Evolutionary conservation across 1,140 invertebrate species (phyloP).

Genomic region (Bombyx mori): DNA sequence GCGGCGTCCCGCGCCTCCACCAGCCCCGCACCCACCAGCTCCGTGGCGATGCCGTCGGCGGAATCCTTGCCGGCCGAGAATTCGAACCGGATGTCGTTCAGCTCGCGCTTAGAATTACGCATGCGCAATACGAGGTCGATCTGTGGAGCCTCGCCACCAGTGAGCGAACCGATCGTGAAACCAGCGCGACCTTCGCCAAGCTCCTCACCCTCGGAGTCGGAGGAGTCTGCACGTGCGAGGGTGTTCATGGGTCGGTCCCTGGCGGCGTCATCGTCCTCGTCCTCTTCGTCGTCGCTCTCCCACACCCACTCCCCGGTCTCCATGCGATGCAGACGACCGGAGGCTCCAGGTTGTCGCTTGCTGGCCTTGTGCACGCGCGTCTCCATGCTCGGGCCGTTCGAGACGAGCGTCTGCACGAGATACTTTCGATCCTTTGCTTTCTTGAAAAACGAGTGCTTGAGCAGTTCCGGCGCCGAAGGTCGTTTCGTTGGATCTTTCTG

Average conservation of each 20-base stretch:
- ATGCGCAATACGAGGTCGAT: constrained; percentile 58
- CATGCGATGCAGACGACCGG: constrained; percentile 92
- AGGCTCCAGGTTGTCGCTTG: constrained; percentile 89
- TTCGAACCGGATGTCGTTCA: constrained; percentile 98
- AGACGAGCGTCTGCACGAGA: constrained; percentile 90
- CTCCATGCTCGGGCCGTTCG: constrained; percentile 88
- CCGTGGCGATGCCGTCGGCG: constrained; percentile 94
- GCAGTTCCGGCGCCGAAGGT: constrained; percentile 96
- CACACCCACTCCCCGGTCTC: constrained; percentile 98
- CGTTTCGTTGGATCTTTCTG: constrained; percentile 96
- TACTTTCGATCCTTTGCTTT: constrained; percentile 98
- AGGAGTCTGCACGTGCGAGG: constrained; percentile 71
- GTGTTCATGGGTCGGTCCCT: constrained; percentile 72
- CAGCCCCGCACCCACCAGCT: constrained; percentile 94
- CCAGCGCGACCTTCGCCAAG: constrained; percentile 22
- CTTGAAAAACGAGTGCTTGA: constrained; percentile 99
- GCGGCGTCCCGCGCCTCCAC: constrained; percentile 92
- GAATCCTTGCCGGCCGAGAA: constrained; percentile 96
- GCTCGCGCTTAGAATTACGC: constrained; percentile 88
- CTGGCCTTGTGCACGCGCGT: constrained; percentile 91
- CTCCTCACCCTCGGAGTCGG: constrained; percentile 70
- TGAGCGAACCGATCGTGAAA: constrained; percentile 51
- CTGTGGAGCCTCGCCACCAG: constrained; percentile 38
- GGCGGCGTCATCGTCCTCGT: constrained; percentile 52
- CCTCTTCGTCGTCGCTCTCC: constrained; percentile 85